Base-by-base conservation (phyloP, 2,113 vertebrate genomes). In the Pontoporia blainvillei region DNA sequence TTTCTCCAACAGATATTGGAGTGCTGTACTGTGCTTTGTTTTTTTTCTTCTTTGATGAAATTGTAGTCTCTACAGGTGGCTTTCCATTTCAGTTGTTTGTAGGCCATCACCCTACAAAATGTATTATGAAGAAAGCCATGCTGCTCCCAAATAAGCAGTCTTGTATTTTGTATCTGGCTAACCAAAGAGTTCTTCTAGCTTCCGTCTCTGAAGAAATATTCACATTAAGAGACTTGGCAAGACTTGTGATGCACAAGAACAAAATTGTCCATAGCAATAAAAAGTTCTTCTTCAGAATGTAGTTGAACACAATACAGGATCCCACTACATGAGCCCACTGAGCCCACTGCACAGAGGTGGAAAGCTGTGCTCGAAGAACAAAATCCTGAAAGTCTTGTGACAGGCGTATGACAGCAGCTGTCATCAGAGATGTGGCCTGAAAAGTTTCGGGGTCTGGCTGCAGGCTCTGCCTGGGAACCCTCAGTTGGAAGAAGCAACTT, bases 121-220 rank as follows among this genome's bases (percentile, higher is more conserved):
- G 34, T 72, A n/a, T 84, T 66, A 73, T 81, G 59, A 93, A 85
- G 89, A 98, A 85, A 39, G 17, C 85, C 1, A 25, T 96, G 86
- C 96, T 83, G 78, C 90, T 95, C 88, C 95, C 8, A 67, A 96
- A 93, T 39, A 46, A n/a, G 0, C 66, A 90, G 62, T 93, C 96
- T 97, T 23, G 8, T 1, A 13, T 57, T 92, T 97, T 92, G 84
- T 96, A 64, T 95, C 78, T 71, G 97, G 34, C 64, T 96, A 98
- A 86, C 97, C 76, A 91, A 59, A 97, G 97, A 87, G 61, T 96
- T 87, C 12, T 97, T 84, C 94, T 94, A 93, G 96, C 98, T 98
- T 97, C 91, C 96, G 36, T 71, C 88, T 83, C 79, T 75, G 94
- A 96, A 96, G 82, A 88, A 94, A 81, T 78, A 3, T 49, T 87